Percentiles rank a stretch among this genome's conserved stretches.
These are phyloP conservation scores for Anneissia japonica DNA, from an alignment of 35 echinoderm and acorn worm species.

Conservation along the genomic window DNA sequence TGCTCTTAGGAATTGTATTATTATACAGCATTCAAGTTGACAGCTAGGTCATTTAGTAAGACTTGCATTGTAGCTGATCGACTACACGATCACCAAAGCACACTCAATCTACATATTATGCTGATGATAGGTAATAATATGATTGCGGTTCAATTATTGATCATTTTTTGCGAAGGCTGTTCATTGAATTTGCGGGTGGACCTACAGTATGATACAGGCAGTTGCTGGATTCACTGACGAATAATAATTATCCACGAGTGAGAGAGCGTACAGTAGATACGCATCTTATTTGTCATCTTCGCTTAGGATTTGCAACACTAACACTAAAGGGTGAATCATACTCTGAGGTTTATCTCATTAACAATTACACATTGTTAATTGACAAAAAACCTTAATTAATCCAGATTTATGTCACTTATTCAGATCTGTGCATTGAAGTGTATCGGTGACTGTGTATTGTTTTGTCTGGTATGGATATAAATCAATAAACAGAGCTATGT, in stretches of 20 bases:
- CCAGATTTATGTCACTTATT: not conserved
- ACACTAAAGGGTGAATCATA: not conserved
- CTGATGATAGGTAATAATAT: not conserved
- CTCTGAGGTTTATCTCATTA: not conserved
- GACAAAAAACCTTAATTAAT: not conserved
- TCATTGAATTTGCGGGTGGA: not conserved
- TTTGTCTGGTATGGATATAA: not conserved
- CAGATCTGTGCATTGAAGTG: not conserved
- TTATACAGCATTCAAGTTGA: no score
- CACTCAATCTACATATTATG: not conserved
- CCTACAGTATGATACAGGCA: not conserved
- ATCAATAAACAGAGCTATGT: not conserved
- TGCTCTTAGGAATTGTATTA: no score
- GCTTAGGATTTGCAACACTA: not conserved
- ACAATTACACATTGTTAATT: not conserved
- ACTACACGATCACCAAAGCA: no score
- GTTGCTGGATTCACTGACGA: not conserved
- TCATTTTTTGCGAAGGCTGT: not conserved
- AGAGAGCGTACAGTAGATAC: no score
- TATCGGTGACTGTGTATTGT: not conserved
- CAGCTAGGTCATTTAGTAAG: no score
- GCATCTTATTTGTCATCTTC: not conserved
- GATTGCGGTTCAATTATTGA: not conserved
- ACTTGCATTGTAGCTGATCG: no score
- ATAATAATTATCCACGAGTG: not conserved